phyloP scores from a whole-genome alignment of 2,797 vertebrate species.

The Pantherophis vulpinus region DNA sequence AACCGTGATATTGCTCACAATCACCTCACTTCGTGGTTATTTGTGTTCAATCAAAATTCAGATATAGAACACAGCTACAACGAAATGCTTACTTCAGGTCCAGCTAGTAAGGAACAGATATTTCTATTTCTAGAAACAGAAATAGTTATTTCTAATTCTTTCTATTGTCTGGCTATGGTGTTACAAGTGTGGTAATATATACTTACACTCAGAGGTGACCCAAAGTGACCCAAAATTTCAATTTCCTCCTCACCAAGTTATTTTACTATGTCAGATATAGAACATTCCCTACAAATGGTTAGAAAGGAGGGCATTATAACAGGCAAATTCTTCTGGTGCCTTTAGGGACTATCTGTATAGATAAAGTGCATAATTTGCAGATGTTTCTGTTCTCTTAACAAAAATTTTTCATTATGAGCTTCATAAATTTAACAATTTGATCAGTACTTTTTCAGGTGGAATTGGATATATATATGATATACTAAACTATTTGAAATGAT shows the following conservation, averaged over 20 bases:
- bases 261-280: background rate
- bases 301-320: background rate
- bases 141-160: background rate
- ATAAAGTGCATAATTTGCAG: too few relatives aligned
- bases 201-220: too few relatives aligned
- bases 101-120: background rate
- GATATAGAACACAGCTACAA: too few relatives aligned
- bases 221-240: background rate
- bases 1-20: too few relatives aligned
- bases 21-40: background rate
- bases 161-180: too few relatives aligned
- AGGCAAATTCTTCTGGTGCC: background rate
- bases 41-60: background rate
- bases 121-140: too few relatives aligned
- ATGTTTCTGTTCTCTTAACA: background rate
- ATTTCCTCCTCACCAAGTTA: background rate
- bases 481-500: background rate
- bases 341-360: background rate
- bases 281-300: background rate
- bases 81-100: background rate
- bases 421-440: background rate
- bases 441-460: background rate
- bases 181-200: too few relatives aligned
- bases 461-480: background rate
- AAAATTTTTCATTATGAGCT: too few relatives aligned